These are phyloP conservation scores for Hypena proboscidalis DNA, from an alignment of 2,888 invertebrate genomes.

Conservation along the genomic window DNA sequence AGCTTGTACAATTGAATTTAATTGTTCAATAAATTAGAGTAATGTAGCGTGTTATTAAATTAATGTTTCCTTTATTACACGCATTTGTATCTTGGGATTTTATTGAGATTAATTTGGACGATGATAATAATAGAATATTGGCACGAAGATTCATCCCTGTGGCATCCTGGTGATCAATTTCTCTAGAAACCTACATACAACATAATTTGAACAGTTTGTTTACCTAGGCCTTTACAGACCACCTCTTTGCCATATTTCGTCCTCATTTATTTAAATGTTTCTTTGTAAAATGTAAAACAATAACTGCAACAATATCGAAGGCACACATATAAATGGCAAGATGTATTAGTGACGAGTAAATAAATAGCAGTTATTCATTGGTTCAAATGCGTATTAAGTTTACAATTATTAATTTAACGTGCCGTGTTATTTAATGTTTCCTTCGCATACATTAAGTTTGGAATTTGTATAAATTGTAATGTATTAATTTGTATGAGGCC, in stretches of 20 bases:
- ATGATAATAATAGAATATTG: background rate
- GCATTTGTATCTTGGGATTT: background rate
- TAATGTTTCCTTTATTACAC: constrained; percentile 20
- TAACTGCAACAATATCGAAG: no score
- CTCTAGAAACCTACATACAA: constrained; percentile 4
- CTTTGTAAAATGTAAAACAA: no score
- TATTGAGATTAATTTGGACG: background rate
- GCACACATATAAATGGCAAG: no score
- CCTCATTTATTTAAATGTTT: no score
- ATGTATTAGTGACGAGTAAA: no score
- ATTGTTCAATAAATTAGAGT: constrained; percentile 39
- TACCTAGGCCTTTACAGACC: no score
- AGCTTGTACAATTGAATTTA: constrained; percentile 44
- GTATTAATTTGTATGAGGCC: background rate
- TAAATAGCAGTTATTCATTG: no score
- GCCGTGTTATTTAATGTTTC: background rate
- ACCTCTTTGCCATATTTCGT: no score
- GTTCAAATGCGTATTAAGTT: no score
- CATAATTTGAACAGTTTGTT: no score
- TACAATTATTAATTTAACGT: background rate
- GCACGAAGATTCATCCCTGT: background rate
- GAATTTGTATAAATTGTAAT: constrained; percentile 2
- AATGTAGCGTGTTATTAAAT: constrained; percentile 25
- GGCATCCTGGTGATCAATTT: background rate
- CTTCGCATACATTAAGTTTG: background rate